Conservation (phyloP, 2,888 invertebrate species). For the Mythimna impura region DNA sequence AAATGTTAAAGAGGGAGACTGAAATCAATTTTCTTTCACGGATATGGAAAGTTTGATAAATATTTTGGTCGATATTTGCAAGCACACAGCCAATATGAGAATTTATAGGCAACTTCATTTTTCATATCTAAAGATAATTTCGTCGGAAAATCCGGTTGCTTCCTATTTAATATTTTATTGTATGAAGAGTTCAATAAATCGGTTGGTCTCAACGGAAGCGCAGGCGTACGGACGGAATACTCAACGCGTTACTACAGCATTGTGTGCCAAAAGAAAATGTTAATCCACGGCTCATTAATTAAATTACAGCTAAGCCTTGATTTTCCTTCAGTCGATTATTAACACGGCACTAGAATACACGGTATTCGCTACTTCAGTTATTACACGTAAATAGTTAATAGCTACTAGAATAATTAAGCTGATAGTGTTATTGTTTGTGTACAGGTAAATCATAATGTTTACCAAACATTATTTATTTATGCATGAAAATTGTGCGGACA, state of each 20-base stretch:
- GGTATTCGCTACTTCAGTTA: slow-evolving; percentile 64
- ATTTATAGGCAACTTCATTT: background rate
- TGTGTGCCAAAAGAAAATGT: slow-evolving; percentile 88
- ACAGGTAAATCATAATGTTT: slow-evolving; percentile 59
- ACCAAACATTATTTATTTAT: slow-evolving; percentile 51
- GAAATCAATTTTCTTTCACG: slow-evolving; percentile 40
- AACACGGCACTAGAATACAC: slow-evolving; percentile 76
- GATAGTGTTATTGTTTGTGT: slow-evolving; percentile 32
- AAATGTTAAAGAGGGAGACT: slow-evolving; percentile 38
- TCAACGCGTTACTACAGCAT: slow-evolving; percentile 80
- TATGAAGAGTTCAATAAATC: slow-evolving; percentile 68
- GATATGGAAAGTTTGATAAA: slow-evolving; percentile 14
- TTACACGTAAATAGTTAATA: slow-evolving; percentile 31
- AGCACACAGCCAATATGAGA: background rate
- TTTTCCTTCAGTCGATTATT: slow-evolving; percentile 87
- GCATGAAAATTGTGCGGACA: slow-evolving; percentile 29
- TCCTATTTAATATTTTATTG: slow-evolving; percentile 36
- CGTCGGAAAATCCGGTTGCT: slow-evolving; percentile 26
- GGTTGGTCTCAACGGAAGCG: slow-evolving; percentile 81
- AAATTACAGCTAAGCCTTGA: slow-evolving; percentile 84
- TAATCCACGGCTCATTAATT: slow-evolving; percentile 86
- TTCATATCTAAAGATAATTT: slow-evolving; percentile 12
- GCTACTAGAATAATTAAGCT: slow-evolving; percentile 26
- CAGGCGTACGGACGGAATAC: slow-evolving; percentile 79
- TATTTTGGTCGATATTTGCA: slow-evolving; percentile 9